These are phyloP conservation scores for Dione vanillae DNA, from an alignment of 2,888 invertebrate species.

Conservation along the genomic window DNA sequence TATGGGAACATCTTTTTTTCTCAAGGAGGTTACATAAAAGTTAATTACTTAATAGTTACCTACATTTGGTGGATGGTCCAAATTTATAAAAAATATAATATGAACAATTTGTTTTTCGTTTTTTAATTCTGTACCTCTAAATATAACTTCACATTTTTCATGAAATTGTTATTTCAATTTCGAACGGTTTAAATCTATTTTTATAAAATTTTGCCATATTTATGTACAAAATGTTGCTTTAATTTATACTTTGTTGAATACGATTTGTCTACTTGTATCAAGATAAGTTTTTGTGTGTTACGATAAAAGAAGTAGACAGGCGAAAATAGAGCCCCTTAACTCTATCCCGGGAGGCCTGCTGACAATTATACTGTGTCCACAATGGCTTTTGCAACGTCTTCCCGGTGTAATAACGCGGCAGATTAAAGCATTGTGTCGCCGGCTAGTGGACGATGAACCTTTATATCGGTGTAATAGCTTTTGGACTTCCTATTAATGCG, in stretches of 20 bases:
- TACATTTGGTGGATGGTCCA: no score
- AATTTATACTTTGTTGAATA: neutral
- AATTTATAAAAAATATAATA: no score
- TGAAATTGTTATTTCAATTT: no score
- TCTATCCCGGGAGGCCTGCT: constrained; percentile 43
- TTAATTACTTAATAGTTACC: no score
- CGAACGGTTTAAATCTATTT: no score
- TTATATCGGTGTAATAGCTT: constrained; percentile 58
- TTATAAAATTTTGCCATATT: neutral
- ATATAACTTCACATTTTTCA: no score
- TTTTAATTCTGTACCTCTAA: no score
- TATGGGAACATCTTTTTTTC: no score
- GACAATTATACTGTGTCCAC: constrained; percentile 48
- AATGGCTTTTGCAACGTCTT: constrained; percentile 49
- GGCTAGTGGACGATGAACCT: constrained; percentile 54
- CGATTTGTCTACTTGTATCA: constrained; percentile 33
- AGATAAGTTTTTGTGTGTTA: constrained; percentile 32
- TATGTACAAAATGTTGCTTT: neutral
- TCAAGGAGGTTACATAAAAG: no score
- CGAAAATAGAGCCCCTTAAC: constrained; percentile 45
- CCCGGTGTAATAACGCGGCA: constrained; percentile 51
- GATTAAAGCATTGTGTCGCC: constrained; percentile 55
- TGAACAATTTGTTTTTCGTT: no score
- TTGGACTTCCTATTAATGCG: constrained; percentile 51
- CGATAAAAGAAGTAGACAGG: constrained; percentile 39